A percentile compares a stretch with the other conserved stretches of the same genome.
Conservation (phyloP, 1,140 invertebrate species). For the Lordiphosa stackelbergi region DNA sequence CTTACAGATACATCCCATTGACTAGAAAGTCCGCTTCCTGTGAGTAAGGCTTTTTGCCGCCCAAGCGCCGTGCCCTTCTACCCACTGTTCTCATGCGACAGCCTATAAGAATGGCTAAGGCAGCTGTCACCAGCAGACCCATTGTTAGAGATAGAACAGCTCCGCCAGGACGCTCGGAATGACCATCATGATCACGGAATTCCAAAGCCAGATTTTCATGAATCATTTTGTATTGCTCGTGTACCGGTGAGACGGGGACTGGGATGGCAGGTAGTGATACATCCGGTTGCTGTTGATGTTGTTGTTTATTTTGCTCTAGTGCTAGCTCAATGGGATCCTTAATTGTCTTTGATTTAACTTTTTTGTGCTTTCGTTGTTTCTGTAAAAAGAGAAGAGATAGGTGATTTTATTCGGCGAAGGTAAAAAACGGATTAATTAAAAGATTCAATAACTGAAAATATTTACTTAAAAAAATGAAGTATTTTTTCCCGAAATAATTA, state of each 20-base stretch:
- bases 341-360: constrained; percentile 42
- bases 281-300: constrained; percentile 31
- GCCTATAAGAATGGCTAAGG: constrained; percentile 87
- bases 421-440: too few relatives aligned
- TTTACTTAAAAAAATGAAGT: too few relatives aligned
- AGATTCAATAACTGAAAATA: too few relatives aligned
- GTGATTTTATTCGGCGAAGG: too few relatives aligned
- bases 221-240: constrained; percentile 74
- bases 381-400: constrained; percentile 4
- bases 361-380: constrained; percentile 73
- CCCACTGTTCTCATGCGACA: constrained; percentile 88
- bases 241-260: constrained; percentile 51
- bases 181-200: constrained; percentile 80
- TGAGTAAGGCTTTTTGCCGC: constrained; percentile 88
- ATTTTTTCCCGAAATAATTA: too few relatives aligned
- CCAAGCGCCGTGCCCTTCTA: constrained; percentile 83
- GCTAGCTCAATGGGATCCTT: constrained; percentile 67
- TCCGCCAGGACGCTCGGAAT: constrained; percentile 84
- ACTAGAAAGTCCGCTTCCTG: constrained; percentile 98
- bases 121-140: constrained; percentile 80
- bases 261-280: constrained; percentile 30
- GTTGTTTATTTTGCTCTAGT: constrained; percentile 62
- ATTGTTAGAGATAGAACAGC: constrained; percentile 91
- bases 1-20: constrained; percentile 97
- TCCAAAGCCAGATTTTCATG: constrained; percentile 71